Percentiles rank a stretch among this genome's conserved stretches.
phyloP scores from a whole-genome alignment of 1,140 invertebrate genomes.

The Helicoverpa zea region DNA sequence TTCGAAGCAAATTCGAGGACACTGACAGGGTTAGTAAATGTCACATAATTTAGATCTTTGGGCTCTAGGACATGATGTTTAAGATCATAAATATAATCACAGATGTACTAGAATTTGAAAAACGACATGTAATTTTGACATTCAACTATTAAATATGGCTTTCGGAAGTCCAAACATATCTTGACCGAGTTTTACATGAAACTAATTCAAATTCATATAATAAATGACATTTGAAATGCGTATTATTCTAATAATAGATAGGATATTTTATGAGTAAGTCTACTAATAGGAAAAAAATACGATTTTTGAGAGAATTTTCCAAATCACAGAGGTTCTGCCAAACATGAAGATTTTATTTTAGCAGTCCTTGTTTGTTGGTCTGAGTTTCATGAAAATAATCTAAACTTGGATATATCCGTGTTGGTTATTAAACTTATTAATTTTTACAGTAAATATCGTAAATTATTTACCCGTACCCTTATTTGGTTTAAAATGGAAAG shows the following conservation, averaged over 20 bases:
- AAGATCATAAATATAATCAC: too few species aligned
- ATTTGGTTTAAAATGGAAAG: not conserved
- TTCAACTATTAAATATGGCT: not conserved
- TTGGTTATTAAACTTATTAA: not conserved
- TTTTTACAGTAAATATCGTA: not conserved
- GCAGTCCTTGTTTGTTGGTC: slow-evolving; percentile 11
- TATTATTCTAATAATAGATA: not conserved
- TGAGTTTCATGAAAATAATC: not conserved
- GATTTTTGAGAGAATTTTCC: not conserved
- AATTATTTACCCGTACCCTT: not conserved
- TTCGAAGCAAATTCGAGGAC: too few species aligned
- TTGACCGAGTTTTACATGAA: slow-evolving; percentile 1
- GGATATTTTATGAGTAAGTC: not conserved
- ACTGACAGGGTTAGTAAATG: too few species aligned
- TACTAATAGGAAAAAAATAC: not conserved
- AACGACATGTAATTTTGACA: not conserved
- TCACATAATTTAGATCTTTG: too few species aligned
- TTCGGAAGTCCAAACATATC: slow-evolving; percentile 18
- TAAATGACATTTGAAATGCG: not conserved
- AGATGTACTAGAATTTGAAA: not conserved
- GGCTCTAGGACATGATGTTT: too few species aligned
- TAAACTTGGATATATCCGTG: not conserved
- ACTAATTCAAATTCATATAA: not conserved
- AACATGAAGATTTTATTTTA: slow-evolving; percentile 8
- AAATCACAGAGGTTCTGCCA: not conserved